phyloP scores from a whole-genome alignment of 2,113 vertebrate species.

The Lamprologus tigripictilis region DNA sequence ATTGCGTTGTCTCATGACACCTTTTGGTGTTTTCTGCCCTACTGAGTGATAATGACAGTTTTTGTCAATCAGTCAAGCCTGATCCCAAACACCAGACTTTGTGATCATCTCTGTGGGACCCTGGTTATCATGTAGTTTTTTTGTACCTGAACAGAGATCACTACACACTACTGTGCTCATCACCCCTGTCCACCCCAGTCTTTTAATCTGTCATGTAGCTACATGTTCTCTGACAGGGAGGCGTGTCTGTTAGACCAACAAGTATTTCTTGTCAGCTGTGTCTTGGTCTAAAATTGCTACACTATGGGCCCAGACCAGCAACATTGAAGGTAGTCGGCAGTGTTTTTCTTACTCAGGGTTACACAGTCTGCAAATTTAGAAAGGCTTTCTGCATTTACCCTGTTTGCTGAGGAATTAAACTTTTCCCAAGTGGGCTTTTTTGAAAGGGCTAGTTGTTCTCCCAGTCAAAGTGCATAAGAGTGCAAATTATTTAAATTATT shows the following conservation, averaged over 20 bases:
- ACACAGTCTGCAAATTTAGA: not conserved
- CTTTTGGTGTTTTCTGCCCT: not conserved
- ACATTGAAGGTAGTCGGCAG: not conserved
- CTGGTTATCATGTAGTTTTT: not conserved
- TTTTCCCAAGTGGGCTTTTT: not conserved
- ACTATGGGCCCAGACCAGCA: not conserved
- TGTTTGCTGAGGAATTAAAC: not conserved
- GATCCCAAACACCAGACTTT: not conserved
- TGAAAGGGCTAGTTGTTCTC: not conserved
- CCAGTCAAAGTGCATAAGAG: not conserved
- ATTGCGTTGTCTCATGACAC: not conserved
- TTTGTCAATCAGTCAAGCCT: not conserved
- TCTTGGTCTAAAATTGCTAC: slow-evolving; percentile 1
- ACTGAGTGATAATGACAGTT: not conserved
- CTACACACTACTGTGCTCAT: not conserved
- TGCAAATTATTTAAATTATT: not conserved
- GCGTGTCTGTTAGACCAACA: slow-evolving; percentile 7
- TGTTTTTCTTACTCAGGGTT: not conserved
- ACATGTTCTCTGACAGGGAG: not conserved
- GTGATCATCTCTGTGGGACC: not conserved
- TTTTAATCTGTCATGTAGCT: slow-evolving; percentile 7
- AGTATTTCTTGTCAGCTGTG: not conserved
- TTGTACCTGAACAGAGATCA: not conserved
- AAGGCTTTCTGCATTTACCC: not conserved
- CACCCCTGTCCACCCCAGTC: not conserved